Evolutionary conservation across 1,140 invertebrate genomes (phyloP), one percentile per base, ranked within the genome.

Genomic region (Cheumatopsyche charites): DNA sequence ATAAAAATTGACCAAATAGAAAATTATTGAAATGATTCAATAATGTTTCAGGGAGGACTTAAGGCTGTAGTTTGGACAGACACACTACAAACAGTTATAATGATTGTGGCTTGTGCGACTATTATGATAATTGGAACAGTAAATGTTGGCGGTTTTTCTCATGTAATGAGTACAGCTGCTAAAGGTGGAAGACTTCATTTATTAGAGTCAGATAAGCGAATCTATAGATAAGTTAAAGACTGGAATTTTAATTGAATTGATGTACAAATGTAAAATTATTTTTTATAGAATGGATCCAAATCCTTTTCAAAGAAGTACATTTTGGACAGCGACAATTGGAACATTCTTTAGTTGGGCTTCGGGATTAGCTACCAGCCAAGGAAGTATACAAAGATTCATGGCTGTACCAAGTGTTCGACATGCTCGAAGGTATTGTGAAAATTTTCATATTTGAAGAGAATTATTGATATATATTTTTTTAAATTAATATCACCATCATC

Each of bases 11-110:
- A 42, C 12, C 12, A 42, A 12, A 42, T 5, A 6, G 5, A 42
- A 42, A 42, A 42, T 6, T 42, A 6, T 42, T n/a, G n/a, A n/a
- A n/a, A n/a, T n/a, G 62, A 68, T 63, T 66, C 26, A 52, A 69
- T 36, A 3, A 12, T 45, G 1, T 5, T 67, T 75, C 76, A 94
- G 92, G 93, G 93, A 72, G 93, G 93, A 0, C 85, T 95, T 72
- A 94, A 94, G 82, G 93, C 93, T 0, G 93, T 95, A 1, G 89
- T 95, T 17, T 94, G 92, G 92, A 94, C 94, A 1, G 94, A 96
- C 81, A 89, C 91, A 0, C 87, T 95, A 47, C 94, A 95, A 82
- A 90, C 89, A 2, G 76, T 87, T 11, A 85, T 94, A 0, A 94
- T 94, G 89, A 85, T 92, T 66, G 85, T 85, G 0, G 91, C 91